Evolutionary conservation across 2,888 invertebrate genomes (phyloP).

Genomic region (Phytoseiulus persimilis): DNA sequence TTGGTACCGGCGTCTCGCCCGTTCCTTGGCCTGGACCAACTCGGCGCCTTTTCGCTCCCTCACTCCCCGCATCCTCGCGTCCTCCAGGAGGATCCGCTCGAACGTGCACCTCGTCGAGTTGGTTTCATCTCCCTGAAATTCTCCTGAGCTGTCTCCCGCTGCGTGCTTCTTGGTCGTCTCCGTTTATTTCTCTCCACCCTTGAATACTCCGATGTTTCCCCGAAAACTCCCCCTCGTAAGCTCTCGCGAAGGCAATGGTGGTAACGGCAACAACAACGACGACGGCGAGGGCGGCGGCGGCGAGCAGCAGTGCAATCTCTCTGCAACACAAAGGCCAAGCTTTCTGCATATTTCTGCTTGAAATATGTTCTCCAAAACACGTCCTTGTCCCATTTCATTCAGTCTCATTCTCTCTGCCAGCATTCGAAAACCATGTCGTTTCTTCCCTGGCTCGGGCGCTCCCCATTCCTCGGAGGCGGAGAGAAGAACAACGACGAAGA

Average conservation of each 20-base stretch:
- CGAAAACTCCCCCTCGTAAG: neutral
- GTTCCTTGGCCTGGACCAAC: neutral
- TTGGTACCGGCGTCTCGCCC: neutral
- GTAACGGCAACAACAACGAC: neutral
- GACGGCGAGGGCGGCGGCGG: neutral
- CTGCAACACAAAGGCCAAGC: neutral
- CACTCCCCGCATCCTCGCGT: neutral
- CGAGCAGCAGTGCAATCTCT: neutral
- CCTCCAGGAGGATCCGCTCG: neutral
- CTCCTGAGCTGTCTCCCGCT: neutral
- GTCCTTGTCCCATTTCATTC: constrained; percentile 5
- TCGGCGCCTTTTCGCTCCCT: neutral
- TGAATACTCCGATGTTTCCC: neutral
- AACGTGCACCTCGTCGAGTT: neutral
- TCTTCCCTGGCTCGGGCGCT: neutral
- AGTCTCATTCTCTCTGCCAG: neutral
- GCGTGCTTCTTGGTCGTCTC: neutral
- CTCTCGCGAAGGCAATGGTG: neutral
- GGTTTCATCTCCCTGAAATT: neutral
- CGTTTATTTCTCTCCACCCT: neutral
- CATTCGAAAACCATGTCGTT: neutral
- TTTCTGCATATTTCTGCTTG: neutral
- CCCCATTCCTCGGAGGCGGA: too few relatives aligned
- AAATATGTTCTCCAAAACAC: neutral
- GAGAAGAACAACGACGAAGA: neutral